phyloP scores from a whole-genome alignment of 2,888 invertebrate species.

The Chesias legatella region DNA sequence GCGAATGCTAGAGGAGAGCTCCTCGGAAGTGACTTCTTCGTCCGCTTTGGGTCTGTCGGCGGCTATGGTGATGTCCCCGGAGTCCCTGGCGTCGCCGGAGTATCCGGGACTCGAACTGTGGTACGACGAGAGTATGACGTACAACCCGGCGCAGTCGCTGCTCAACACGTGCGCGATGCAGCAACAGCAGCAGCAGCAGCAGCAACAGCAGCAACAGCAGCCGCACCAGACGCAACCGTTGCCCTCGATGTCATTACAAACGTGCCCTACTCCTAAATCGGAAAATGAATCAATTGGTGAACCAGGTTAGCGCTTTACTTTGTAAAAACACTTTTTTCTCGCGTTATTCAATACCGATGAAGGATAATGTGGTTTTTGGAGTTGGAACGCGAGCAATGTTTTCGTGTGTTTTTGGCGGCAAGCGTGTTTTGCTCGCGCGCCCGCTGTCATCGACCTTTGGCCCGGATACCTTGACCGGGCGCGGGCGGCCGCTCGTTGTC shows the following conservation, averaged over 20 bases:
- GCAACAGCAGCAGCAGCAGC: constrained; percentile 57
- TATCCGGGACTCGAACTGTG: constrained; percentile 91
- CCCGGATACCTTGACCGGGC: constrained; percentile 79
- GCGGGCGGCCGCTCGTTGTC: constrained; percentile 54
- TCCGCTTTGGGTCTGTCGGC: constrained; percentile 86
- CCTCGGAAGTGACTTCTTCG: constrained; percentile 88
- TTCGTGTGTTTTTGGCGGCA: constrained; percentile 57
- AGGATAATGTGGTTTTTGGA: too few relatives aligned
- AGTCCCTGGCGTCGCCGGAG: constrained; percentile 87
- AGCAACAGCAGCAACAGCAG: constrained; percentile 48
- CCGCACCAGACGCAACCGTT: constrained; percentile 69
- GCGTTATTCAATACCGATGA: constrained; percentile 13
- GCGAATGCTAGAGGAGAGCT: constrained; percentile 86
- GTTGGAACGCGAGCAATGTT: neutral
- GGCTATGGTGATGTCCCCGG: constrained; percentile 88
- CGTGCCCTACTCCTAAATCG: constrained; percentile 75
- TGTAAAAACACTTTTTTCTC: constrained; percentile 2
- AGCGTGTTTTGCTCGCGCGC: constrained; percentile 38
- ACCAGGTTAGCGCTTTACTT: constrained; percentile 60
- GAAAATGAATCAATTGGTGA: constrained; percentile 75
- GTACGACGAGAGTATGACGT: constrained; percentile 82
- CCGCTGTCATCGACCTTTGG: constrained; percentile 78
- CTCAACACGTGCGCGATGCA: constrained; percentile 73
- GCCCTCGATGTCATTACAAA: constrained; percentile 74
- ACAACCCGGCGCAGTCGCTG: constrained; percentile 67